These are phyloP conservation scores for Polypterus bichir DNA, from an alignment of 2,113 vertebrate genomes.

Conservation along the genomic window DNA sequence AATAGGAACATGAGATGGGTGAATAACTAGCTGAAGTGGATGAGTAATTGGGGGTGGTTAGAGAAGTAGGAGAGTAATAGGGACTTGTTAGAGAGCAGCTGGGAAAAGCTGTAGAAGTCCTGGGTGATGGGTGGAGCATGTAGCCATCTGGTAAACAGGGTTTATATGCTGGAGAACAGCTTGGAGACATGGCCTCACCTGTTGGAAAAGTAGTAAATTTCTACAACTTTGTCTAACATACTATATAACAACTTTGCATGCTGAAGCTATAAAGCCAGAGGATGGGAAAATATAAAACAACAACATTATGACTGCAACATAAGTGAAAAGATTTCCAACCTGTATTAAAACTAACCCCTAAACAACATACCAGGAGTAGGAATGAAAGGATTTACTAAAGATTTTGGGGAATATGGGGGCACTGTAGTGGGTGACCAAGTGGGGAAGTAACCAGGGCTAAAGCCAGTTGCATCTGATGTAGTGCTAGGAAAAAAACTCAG, in stretches of 20 bases:
- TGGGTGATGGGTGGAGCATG: constrained; percentile 55
- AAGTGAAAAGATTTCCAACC: not conserved
- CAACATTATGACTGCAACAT: not conserved
- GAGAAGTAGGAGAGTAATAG: constrained; percentile 60
- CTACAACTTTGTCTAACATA: not conserved
- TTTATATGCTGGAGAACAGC: constrained; percentile 81
- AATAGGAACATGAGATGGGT: constrained; percentile 71
- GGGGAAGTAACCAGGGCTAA: constrained; percentile 79
- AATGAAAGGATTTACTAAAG: constrained; percentile 72
- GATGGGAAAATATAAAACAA: fast-evolving
- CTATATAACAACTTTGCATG: not conserved
- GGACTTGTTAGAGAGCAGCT: no score
- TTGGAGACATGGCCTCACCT: constrained; percentile 86
- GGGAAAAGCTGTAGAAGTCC: no score
- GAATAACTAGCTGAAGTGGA: constrained; percentile 74
- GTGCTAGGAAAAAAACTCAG: constrained; percentile 88
- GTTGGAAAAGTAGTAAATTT: not conserved
- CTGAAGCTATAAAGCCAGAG: no score
- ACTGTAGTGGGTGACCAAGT: constrained; percentile 83
- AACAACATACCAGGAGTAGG: constrained; percentile 68
- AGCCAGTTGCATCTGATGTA: constrained; percentile 78
- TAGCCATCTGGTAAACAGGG: constrained; percentile 79
- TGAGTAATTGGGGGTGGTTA: constrained; percentile 74
- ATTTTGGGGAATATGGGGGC: constrained; percentile 78
- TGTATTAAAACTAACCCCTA: fast-evolving